Conservation (phyloP, 2,113 vertebrate species). For the Cinclus cinclus region DNA sequence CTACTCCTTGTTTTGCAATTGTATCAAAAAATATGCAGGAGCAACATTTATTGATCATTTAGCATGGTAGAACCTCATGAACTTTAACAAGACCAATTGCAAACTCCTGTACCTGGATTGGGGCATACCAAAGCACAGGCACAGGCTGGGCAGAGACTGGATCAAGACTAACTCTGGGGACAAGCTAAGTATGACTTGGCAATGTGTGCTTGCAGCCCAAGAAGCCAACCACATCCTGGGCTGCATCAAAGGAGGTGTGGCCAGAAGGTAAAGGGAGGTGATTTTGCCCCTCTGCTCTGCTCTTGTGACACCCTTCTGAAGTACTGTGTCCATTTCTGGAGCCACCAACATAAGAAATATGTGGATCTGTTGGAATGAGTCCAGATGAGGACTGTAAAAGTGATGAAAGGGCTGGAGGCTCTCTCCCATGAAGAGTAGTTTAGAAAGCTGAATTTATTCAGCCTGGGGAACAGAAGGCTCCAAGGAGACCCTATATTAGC, state of each 20-base stretch:
- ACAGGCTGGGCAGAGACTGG: not conserved
- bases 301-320: not conserved
- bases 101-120: not conserved
- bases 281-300: not conserved
- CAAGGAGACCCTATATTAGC: not conserved
- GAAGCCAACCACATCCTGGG: not conserved
- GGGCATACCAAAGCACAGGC: not conserved
- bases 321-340: not conserved
- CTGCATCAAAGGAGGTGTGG: not conserved
- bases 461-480: not conserved
- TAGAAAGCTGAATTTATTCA: not conserved
- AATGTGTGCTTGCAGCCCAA: not conserved
- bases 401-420: not conserved
- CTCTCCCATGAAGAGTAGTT: not conserved
- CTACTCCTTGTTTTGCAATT: not conserved
- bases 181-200: not conserved
- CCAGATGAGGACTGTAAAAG: not conserved
- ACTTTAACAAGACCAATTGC: not conserved
- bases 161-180: not conserved
- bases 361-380: not conserved
- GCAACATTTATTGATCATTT: not conserved
- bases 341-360: not conserved
- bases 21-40: not conserved
- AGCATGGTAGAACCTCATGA: not conserved
- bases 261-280: not conserved